Evolutionary conservation across 2,113 vertebrate genomes (phyloP), one percentile per base, ranked within the genome.

Genomic region (Brienomyrus brachyistius): DNA sequence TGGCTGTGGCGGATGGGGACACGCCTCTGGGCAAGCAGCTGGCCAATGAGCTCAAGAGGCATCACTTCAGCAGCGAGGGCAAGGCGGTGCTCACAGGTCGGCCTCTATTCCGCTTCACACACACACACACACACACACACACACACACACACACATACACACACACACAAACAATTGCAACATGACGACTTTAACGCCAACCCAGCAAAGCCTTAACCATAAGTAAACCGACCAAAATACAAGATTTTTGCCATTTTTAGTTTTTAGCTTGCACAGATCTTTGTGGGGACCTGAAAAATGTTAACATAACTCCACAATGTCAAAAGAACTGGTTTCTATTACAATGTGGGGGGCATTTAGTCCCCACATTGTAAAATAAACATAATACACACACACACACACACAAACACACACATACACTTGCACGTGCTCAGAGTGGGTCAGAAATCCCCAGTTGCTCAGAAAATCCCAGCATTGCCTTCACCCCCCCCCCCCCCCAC

Each of bases 21-120:
- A 93, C 95, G 85, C 95, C 95, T 0, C 45, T 96, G 88, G 96
- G 96, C 43, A 97, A 97, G 90, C 96, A 97, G 92, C 94, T 98
- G 85, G 97, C 97, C 92, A 96, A 95, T 89, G 97, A 98, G 52
- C 94, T 98, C 91, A 97, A 96, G 91, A 96, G 97, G 89, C 96
- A 97, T 90, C 97, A 96, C 91, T 94, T 94, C 90, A 91, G 94
- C 27, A 94, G 94, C 7, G 97, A 98, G 92, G 94, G 95, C 7
- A 97, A 97, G 93, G 96, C 97, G 90, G 95, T 93, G 91, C 91
- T 94, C 92, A 92, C 94, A 94, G 95, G 95, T 96, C 50, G 62
- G 91, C 31, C 9, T 66, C 51, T 1, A 13, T 11, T 7, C 9
- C n/a, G 27, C 10, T 70, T 70, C 62, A n/a, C 5, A 40, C 74